phyloP scores from a whole-genome alignment of 2,113 vertebrate species.

The Elachura formosa region DNA sequence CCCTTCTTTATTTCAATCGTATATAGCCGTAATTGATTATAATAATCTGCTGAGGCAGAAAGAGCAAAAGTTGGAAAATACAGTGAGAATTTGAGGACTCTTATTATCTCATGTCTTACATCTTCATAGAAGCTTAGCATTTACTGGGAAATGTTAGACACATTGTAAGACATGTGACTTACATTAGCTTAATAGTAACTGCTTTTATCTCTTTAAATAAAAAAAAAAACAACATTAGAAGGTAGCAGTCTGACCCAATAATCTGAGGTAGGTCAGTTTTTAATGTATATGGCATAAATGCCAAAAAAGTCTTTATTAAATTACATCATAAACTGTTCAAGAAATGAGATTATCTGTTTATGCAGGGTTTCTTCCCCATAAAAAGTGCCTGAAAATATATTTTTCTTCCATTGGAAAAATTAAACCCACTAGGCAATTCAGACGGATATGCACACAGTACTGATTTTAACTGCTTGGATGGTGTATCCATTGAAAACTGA shows the following conservation, averaged over 20 bases:
- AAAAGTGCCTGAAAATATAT: not conserved
- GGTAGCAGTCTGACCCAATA: not conserved
- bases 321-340: not conserved
- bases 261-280: not conserved
- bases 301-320: not conserved
- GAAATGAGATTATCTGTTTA: not conserved
- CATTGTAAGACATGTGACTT: not conserved
- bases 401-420: not conserved
- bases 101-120: not conserved
- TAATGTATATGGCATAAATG: not conserved
- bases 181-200: not conserved
- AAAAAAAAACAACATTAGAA: not conserved
- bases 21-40: not conserved
- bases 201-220: not conserved
- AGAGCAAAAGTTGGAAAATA: not conserved
- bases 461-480: not conserved
- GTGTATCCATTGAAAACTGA: not conserved
- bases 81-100: not conserved
- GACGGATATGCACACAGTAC: not conserved
- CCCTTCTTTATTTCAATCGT: not conserved
- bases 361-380: not conserved
- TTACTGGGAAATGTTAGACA: not conserved
- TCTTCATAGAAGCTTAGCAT: not conserved
- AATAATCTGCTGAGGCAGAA: not conserved
- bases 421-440: not conserved